Percentiles rank a stretch among this genome's conserved stretches.
Conservation (phyloP, 2,797 vertebrate species). For the Stomatorhinus walkeri region DNA sequence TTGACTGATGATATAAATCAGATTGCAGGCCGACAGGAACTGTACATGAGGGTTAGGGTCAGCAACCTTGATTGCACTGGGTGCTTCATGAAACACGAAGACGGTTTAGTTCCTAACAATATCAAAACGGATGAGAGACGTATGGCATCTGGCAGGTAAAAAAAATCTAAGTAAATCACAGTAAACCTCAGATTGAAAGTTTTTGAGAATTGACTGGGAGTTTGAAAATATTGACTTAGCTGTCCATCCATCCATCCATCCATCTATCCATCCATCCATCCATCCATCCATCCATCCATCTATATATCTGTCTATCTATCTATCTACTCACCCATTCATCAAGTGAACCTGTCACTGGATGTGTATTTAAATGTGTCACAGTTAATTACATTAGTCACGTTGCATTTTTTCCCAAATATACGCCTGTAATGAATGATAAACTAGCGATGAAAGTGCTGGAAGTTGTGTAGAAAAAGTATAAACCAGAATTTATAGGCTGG, state of each 20-base stretch:
- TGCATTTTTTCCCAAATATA: not conserved
- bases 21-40: not conserved
- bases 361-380: not conserved
- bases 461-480: not conserved
- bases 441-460: not conserved
- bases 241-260: not conserved
- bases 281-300: not conserved
- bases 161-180: not conserved
- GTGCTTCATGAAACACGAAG: not conserved
- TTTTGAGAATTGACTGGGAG: not conserved
- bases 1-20: not conserved
- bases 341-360: not conserved
- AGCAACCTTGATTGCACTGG: not conserved
- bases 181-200: not conserved
- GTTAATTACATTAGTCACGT: not conserved
- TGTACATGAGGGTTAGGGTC: not conserved
- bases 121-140: not conserved
- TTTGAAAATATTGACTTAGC: not conserved
- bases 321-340: not conserved
- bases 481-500: not conserved
- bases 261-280: not conserved
- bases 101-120: not conserved
- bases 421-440: not conserved
- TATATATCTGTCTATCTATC: no score
- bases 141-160: not conserved